Evolutionary conservation across 2,888 invertebrate species (phyloP).

Genomic region (Ochropleura plecta): DNA sequence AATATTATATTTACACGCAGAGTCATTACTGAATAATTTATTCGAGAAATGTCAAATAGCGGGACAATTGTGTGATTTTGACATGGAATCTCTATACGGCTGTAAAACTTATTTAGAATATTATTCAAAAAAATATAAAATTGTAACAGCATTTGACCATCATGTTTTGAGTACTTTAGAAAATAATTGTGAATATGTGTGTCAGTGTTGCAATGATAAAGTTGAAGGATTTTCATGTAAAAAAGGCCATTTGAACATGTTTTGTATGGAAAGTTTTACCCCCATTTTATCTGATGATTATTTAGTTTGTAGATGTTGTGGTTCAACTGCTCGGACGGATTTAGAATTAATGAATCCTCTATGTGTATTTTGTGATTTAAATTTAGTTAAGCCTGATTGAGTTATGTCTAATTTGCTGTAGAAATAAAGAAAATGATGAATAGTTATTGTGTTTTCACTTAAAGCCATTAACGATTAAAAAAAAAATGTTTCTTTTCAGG

Average conservation of each 20-base stretch:
- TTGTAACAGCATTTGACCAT: slow-evolving; percentile 63
- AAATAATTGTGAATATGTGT: slow-evolving; percentile 69
- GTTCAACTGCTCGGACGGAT: slow-evolving; percentile 75
- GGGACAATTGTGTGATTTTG: slow-evolving; percentile 64
- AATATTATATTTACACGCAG: slow-evolving; percentile 77
- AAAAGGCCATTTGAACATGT: slow-evolving; percentile 80
- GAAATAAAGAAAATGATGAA: slow-evolving; percentile 14
- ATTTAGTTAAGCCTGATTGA: slow-evolving; percentile 64
- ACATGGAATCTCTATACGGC: slow-evolving; percentile 73
- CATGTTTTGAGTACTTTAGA: slow-evolving; percentile 59
- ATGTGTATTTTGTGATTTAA: slow-evolving; percentile 84
- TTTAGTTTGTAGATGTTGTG: slow-evolving; percentile 79
- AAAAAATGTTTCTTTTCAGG: too few relatives aligned
- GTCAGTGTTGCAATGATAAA: slow-evolving; percentile 82
- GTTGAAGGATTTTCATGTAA: slow-evolving; percentile 78
- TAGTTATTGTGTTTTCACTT: neutral
- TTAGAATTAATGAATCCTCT: slow-evolving; percentile 70
- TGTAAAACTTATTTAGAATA: slow-evolving; percentile 77
- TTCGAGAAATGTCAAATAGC: slow-evolving; percentile 64
- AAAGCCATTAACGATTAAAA: too few relatives aligned
- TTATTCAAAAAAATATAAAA: slow-evolving; percentile 76
- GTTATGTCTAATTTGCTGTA: neutral
- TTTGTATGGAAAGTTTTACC: slow-evolving; percentile 82
- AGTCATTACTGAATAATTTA: slow-evolving; percentile 67
- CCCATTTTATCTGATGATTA: slow-evolving; percentile 79